Evolutionary conservation across 2,113 vertebrate genomes (phyloP), one percentile per base, ranked within the genome.

Genomic region (Colinus virginianus): DNA sequence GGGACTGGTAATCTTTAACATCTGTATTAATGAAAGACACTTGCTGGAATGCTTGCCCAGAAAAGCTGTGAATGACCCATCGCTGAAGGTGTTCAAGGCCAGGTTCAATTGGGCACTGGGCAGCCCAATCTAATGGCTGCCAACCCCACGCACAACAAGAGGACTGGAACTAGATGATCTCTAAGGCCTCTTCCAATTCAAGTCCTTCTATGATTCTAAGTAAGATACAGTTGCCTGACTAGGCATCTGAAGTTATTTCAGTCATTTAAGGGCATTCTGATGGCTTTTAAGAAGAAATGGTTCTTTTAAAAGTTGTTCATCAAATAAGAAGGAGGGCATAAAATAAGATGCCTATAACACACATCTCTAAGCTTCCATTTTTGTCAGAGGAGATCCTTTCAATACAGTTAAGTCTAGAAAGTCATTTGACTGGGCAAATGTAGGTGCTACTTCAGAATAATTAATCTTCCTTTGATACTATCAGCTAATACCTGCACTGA

Each of bases 391-490:
- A 89, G 69, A 83, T 55, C 34, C 63, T 83, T 82, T 80, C 49
- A 23, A 36, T 64, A 62, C 34, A 81, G 66, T 66, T 76, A 90
- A 82, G 38, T 66, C 42, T 90, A 87, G 49, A 77, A 90, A 94
- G 71, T 82, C 94, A 85, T 88, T 91, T 79, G 83, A 55, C 5
- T 2, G 49, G 85, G 71, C 59, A 85, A 87, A 80, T 48, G 71
- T 91, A 90, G 84, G 78, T 93, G 78, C 59, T 87, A 5, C 78
- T 71, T 89, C 14, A 79, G 87, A 91, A 95, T 76, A 87, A 82
- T 43, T 42, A 82, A 34, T 34, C 71, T 70, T 82, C 59, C 71
- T 94, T 76, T 36, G 51, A 94, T 67, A 66, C 59, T 49, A 66
- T 87, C 6, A 10, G 83, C 38, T 77, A 55, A 80, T 16, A 70